A percentile compares a stretch with the other conserved stretches of the same genome.
Conservation (phyloP, 2,113 vertebrate species). For the Geococcyx californianus region DNA sequence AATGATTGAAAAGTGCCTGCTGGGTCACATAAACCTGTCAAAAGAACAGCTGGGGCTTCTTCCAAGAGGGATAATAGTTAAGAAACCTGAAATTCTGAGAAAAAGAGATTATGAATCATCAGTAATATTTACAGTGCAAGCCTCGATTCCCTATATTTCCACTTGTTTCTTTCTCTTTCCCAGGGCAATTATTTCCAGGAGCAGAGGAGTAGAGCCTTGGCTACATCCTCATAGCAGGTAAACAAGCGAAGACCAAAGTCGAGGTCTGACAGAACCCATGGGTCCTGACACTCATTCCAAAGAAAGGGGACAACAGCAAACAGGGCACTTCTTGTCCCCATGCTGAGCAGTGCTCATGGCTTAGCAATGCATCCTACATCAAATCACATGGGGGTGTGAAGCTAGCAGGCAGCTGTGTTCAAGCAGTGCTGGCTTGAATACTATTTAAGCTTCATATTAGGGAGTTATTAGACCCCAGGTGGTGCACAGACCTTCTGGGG, state of each 20-base stretch:
- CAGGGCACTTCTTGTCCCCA: background rate
- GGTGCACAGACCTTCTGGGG: background rate
- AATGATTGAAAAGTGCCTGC: slow-evolving; percentile 46
- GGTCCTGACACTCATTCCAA: background rate
- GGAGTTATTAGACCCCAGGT: background rate
- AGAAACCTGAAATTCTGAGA: slow-evolving; percentile 42
- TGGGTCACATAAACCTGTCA: slow-evolving; percentile 58
- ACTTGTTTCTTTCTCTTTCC: background rate
- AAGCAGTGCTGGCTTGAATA: background rate
- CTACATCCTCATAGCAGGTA: background rate
- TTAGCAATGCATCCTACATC: background rate
- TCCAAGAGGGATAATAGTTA: slow-evolving; percentile 39
- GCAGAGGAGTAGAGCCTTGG: background rate
- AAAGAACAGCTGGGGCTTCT: slow-evolving; percentile 13
- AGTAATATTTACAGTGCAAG: slow-evolving; percentile 22
- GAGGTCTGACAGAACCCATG: background rate
- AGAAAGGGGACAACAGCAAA: background rate
- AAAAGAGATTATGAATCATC: slow-evolving; percentile 49
- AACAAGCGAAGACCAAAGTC: background rate
- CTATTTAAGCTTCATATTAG: background rate
- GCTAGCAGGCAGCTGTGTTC: background rate
- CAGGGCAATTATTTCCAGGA: background rate
- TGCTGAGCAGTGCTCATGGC: background rate
- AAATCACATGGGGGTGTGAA: background rate
- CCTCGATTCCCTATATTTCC: background rate